Conservation (phyloP, 1,140 invertebrate genomes). For the Notospermus geniculatus region DNA sequence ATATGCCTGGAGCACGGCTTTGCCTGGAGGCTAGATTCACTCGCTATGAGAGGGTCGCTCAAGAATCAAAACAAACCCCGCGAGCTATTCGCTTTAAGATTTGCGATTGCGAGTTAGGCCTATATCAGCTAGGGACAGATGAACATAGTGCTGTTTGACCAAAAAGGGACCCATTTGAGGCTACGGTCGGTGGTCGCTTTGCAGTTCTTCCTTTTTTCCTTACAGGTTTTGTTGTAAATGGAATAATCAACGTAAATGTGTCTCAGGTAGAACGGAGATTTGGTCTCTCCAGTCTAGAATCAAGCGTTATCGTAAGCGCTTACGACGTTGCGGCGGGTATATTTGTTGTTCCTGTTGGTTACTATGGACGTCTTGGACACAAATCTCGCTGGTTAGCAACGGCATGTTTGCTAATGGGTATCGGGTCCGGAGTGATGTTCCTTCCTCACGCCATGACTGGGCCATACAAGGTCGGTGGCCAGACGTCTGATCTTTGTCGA, state of each 20-base stretch:
- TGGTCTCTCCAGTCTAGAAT: constrained; percentile 69
- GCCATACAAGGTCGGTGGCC: constrained; percentile 34
- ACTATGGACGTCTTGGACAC: constrained; percentile 77
- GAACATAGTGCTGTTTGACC: too few species aligned
- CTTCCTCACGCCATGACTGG: constrained; percentile 80
- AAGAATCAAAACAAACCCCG: too few species aligned
- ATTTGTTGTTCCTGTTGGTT: constrained; percentile 77
- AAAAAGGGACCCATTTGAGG: too few species aligned
- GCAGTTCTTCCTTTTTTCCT: constrained; percentile 14
- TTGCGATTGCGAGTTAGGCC: too few species aligned
- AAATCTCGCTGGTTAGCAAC: constrained; percentile 67
- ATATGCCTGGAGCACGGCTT: too few species aligned
- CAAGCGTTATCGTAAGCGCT: constrained; percentile 73
- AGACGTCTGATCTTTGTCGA: constrained; percentile 61
- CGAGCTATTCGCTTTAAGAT: too few species aligned
- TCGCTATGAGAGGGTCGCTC: too few species aligned
- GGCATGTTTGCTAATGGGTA: constrained; percentile 75
- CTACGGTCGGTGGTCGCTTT: too few species aligned
- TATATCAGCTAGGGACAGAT: too few species aligned
- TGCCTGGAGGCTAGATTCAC: too few species aligned
- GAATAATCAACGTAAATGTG: constrained; percentile 82
- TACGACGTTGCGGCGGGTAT: constrained; percentile 80
- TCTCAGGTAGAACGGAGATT: constrained; percentile 83
- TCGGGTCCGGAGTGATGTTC: constrained; percentile 85
- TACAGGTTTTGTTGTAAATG: constrained; percentile 75